A percentile compares a stretch with the other conserved stretches of the same genome.
Evolutionary conservation across 2,797 vertebrate species (phyloP).

Genomic region (Antennarius maculatus): DNA sequence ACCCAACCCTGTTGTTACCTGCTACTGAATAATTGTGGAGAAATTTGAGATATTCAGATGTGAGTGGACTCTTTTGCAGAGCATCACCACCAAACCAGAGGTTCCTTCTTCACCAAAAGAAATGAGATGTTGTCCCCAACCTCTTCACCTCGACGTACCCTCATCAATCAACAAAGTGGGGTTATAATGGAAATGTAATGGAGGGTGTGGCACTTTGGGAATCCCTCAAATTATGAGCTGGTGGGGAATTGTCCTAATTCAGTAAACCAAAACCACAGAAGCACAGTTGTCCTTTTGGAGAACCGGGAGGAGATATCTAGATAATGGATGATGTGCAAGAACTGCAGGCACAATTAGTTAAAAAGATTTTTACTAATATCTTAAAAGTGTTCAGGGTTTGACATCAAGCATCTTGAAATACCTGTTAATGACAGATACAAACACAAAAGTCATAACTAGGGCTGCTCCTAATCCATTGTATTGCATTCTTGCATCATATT

Average conservation of each 20-base stretch:
- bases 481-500: constrained; percentile 28
- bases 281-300: constrained; percentile 74
- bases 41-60: constrained; percentile 38
- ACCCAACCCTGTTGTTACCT: constrained; percentile 70
- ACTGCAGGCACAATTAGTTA: constrained; percentile 44
- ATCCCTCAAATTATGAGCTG: constrained; percentile 84
- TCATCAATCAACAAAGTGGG: constrained; percentile 63
- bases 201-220: constrained; percentile 78
- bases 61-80: constrained; percentile 13
- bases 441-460: constrained; percentile 41
- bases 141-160: constrained; percentile 64
- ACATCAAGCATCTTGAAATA: constrained; percentile 45
- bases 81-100: constrained; percentile 25
- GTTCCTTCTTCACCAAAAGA: constrained; percentile 39
- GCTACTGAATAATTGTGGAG: constrained; percentile 56
- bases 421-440: constrained; percentile 32
- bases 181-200: constrained; percentile 77
- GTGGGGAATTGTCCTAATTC: constrained; percentile 83
- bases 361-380: no score
- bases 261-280: constrained; percentile 72
- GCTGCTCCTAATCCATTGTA: constrained; percentile 40
- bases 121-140: constrained; percentile 15
- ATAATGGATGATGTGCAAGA: constrained; percentile 54
- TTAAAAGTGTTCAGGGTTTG: no score
- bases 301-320: constrained; percentile 60